Conservation (phyloP, 2,113 vertebrate genomes). For the Ictalurus furcatus region DNA sequence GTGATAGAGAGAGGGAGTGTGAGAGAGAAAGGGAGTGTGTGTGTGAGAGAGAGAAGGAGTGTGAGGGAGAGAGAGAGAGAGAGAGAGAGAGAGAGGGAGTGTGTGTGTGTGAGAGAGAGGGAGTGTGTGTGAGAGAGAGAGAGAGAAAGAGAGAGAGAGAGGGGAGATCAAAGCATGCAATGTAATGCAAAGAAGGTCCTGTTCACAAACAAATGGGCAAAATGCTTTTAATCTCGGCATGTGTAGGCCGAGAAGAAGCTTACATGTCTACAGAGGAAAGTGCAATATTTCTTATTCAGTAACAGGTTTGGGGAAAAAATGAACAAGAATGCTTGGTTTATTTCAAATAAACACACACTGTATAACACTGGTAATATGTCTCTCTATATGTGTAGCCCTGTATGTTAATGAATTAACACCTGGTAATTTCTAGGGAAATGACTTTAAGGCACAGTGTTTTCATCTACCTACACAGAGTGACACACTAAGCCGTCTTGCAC, state of each 20-base stretch:
- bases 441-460: conserved; percentile 20
- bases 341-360: neutral
- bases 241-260: neutral
- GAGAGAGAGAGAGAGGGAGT: neutral
- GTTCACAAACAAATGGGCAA: neutral
- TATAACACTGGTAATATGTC: neutral
- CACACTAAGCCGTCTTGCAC: conserved; percentile 25
- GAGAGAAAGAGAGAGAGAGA: neutral
- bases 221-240: conserved; percentile 8
- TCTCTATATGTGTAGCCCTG: neutral
- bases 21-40: neutral
- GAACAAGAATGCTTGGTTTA: neutral
- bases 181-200: neutral
- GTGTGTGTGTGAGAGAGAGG: neutral
- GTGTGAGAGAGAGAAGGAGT: neutral
- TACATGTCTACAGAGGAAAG: neutral
- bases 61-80: neutral
- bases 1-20: conserved; percentile 41
- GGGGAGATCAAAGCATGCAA: neutral
- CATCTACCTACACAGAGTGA: conserved; percentile 11
- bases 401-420: conserved; percentile 16
- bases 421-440: conserved; percentile 22
- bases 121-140: neutral
- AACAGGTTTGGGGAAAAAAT: neutral
- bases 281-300: neutral